Evolutionary conservation across 2,113 vertebrate genomes (phyloP).

Genomic region (Puntigrus tetrazona): DNA sequence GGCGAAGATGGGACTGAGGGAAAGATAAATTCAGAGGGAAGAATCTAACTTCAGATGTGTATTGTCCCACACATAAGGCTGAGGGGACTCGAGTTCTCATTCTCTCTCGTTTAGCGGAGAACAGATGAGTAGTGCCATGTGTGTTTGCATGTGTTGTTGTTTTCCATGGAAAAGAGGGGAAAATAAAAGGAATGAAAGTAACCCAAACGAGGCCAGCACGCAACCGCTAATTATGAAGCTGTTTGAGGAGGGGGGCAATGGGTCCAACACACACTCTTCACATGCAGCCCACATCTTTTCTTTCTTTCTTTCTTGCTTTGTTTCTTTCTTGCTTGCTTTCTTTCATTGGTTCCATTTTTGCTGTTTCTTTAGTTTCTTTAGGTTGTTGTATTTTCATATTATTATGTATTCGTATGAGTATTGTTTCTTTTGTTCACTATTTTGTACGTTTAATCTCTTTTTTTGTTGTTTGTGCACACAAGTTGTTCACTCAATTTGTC

Average conservation of each 20-base stretch:
- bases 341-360: background rate
- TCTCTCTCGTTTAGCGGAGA: slow-evolving; percentile 23
- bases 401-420: background rate
- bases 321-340: background rate
- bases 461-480: background rate
- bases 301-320: slow-evolving; percentile 17
- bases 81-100: background rate
- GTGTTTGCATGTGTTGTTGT: slow-evolving; percentile 60
- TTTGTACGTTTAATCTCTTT: background rate
- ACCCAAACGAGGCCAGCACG: slow-evolving; percentile 60
- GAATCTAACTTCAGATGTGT: slow-evolving; percentile 16
- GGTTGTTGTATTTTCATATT: background rate
- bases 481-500: too few relatives aligned
- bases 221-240: slow-evolving; percentile 67
- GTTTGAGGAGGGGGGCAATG: slow-evolving; percentile 33
- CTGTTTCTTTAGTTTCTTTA: background rate
- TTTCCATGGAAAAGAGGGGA: slow-evolving; percentile 57
- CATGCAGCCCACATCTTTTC: slow-evolving; percentile 51
- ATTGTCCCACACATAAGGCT: slow-evolving; percentile 4
- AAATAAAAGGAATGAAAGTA: slow-evolving; percentile 68
- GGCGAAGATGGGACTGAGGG: background rate
- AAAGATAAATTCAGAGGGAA: slow-evolving; percentile 8
- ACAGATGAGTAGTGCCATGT: slow-evolving; percentile 62
- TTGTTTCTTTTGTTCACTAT: background rate
- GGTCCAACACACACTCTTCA: slow-evolving; percentile 45